phyloP scores from a whole-genome alignment of 2,113 vertebrate genomes.

The Aix galericulata region DNA sequence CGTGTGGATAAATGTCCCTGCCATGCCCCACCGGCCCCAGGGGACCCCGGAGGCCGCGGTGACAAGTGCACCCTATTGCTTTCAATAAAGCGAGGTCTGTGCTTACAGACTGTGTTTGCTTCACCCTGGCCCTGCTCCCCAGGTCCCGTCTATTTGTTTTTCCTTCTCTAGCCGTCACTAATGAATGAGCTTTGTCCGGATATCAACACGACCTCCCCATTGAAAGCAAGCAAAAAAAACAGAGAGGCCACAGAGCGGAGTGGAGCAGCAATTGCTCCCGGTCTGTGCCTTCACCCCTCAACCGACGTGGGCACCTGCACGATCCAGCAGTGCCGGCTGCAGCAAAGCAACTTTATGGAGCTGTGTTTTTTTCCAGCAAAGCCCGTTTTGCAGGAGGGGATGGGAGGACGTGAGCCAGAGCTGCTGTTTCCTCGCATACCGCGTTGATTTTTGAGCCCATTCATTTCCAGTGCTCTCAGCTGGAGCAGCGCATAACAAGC shows the following conservation, averaged over 20 bases:
- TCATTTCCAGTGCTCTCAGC: not conserved
- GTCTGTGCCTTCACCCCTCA: not conserved
- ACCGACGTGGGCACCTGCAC: fast-evolving
- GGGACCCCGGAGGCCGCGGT: not conserved
- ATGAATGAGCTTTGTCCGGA: constrained; percentile 21
- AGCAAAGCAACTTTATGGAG: fast-evolving
- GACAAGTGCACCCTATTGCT: not conserved
- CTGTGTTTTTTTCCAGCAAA: not conserved
- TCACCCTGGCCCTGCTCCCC: not conserved
- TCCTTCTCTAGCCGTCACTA: not conserved
- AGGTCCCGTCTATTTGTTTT: not conserved
- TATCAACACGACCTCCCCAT: not conserved
- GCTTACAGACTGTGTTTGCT: not conserved
- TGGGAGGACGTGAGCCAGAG: not conserved
- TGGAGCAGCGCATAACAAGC: not conserved
- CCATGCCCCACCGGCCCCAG: not conserved
- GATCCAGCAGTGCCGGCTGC: not conserved
- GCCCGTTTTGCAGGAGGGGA: not conserved
- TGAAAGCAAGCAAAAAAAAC: not conserved
- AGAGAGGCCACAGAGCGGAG: not conserved
- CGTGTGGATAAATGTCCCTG: not conserved
- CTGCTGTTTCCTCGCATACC: not conserved
- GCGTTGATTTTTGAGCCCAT: not conserved
- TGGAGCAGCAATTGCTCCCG: not conserved
- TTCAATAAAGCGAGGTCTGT: not conserved